Evolutionary conservation across 37 sponge, comb jelly and placozoan genomes (phyloP).

Genomic region (Chondrilla cf. caribensis): DNA sequence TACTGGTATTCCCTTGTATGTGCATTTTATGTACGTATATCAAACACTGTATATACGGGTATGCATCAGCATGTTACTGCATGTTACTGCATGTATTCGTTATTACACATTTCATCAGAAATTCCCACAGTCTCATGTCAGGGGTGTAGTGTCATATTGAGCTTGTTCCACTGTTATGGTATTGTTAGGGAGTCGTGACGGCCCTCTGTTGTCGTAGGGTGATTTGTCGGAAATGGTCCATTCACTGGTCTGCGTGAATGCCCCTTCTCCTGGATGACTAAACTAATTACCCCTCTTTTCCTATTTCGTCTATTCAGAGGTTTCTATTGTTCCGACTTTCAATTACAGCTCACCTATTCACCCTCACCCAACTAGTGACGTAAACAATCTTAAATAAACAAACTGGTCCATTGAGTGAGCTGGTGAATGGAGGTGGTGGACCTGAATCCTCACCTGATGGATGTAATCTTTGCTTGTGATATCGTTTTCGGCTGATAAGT

Average conservation of each 20-base stretch:
- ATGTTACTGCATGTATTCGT: too few relatives aligned
- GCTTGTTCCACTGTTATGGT: too few relatives aligned
- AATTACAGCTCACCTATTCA: not conserved
- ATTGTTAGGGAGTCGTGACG: too few relatives aligned
- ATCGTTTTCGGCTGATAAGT: too few relatives aligned
- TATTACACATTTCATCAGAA: too few relatives aligned
- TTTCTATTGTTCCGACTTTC: not conserved
- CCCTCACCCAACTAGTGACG: too few relatives aligned
- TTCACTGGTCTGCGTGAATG: not conserved
- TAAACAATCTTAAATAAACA: conserved; percentile 7
- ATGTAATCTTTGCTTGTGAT: not conserved
- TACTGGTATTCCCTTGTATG: not conserved
- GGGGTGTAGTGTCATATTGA: too few relatives aligned
- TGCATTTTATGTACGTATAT: not conserved
- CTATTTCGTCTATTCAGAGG: not conserved
- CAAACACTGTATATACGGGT: too few relatives aligned
- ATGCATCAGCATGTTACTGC: too few relatives aligned
- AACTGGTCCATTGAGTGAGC: not conserved
- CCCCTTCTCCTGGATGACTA: not conserved
- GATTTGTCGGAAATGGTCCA: not conserved
- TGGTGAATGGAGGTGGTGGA: not conserved
- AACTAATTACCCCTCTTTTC: not conserved
- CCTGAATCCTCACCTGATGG: not conserved
- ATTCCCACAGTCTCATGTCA: too few relatives aligned
- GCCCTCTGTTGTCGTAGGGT: too few relatives aligned